Evolutionary conservation across 2,888 invertebrate species (phyloP), one percentile per base, ranked within the genome.

Genomic region (Diplazon laetatorius): DNA sequence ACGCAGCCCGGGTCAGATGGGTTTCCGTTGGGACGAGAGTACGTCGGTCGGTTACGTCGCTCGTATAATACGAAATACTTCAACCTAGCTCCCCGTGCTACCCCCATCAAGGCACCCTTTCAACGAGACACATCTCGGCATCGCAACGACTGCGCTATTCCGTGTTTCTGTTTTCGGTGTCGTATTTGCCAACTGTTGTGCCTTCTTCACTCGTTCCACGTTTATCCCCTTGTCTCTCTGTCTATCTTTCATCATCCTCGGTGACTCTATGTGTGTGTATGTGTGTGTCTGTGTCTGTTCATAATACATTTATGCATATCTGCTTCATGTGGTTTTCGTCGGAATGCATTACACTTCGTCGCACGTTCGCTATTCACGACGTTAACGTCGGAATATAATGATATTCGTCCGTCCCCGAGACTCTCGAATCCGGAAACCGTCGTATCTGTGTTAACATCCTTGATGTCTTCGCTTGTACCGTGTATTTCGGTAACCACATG

Each of bases 241-340:
- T 37, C 55, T 14, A 44, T 55, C 9, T 35, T 37, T 48, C 55
- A n/a, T 37, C 30, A 37, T 25, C 25, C 46, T 18, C 42, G 16
- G 18, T 46, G n/a, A n/a, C n/a, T n/a, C n/a, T n/a, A n/a, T n/a
- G n/a, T n/a, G n/a, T n/a, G n/a, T n/a, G n/a, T n/a, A n/a, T n/a
- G n/a, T n/a, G n/a, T n/a, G n/a, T n/a, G n/a, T n/a, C n/a, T n/a
- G n/a, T n/a, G 14, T 22, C 63, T 60, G 68, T 70, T 78, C 65
- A 71, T 76, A 80, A 82, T 76, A 70, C 74, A 75, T 76, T 71
- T 77, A 77, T 80, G 76, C 76, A 80, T 69, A 68, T 71, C 59
- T 66, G 66, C 52, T 44, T 39, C 59, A 57, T 25, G 60, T 63
- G 69, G 70, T 74, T 78, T 78, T 78, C 69, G 74, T 69, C 60